Base-by-base conservation (phyloP, 2,888 invertebrate genomes). In the Chironomus tentans region DNA sequence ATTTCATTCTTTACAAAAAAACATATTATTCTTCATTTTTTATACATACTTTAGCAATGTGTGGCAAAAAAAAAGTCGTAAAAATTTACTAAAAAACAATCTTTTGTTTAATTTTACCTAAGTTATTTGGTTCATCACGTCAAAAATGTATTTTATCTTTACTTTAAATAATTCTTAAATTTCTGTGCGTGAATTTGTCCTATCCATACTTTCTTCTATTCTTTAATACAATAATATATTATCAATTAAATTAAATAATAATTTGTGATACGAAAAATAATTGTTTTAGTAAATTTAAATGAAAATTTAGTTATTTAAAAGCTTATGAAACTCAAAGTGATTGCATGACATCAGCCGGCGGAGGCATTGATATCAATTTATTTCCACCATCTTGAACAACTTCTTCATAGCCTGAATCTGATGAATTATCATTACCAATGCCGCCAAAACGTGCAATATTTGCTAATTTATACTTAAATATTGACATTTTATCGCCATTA, bases 351-450 rank as follows among this genome's bases (percentile, higher is more conserved):
- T 72, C 72, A 65, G 65, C 65, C 12, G 61, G 72, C 38, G 72
- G 72, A 28, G 72, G 72, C 72, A 61, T 18, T 46, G 71, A n/a
- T 13, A 56, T 24, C 72, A 72, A 50, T n/a, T 50, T 15, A 15
- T 72, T 74, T 21, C 48, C 50, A 15, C 18, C 46, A 70, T 62
- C 50, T 86, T 87, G 56, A 2, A 28, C 50, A 62, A 74, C 68
- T 80, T 91, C 91, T 80, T 91, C 91, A 79, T 91, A 91, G 4
- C 91, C 91, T 0, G 91, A 91, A 82, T 91, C 91, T 0, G 90
- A 90, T 47, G 90, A 90, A 79, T 88, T 89, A 80, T 91, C 91
- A 82, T 88, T 89, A 22, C 72, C 72, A 5, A 72, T 13, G 2
- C 56, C 50, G 7, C 73, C 74, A 50, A 56, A 74, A 18, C 50